Percentiles rank a stretch among this genome's conserved stretches.
Evolutionary conservation across 2,113 vertebrate genomes (phyloP).

Genomic region (Aplodontia rufa): DNA sequence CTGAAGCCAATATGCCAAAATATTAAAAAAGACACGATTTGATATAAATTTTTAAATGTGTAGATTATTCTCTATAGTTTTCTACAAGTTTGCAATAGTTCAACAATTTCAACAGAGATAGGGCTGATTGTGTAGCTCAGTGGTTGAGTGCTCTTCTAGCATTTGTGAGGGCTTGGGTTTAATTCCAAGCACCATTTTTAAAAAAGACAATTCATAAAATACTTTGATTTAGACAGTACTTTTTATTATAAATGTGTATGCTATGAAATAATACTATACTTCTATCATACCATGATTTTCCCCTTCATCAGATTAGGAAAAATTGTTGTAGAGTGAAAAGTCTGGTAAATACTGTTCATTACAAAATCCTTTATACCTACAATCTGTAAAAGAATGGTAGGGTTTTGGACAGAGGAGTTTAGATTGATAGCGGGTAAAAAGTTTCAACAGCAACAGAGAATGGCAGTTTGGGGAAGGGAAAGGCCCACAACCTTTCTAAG

Average conservation of each 20-base stretch:
- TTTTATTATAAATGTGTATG: not conserved
- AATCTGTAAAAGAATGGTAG: not conserved
- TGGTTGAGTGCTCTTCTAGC: not conserved
- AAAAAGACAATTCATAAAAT: not conserved
- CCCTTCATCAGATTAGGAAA: not conserved
- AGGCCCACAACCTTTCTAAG: not conserved
- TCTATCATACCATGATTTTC: not conserved
- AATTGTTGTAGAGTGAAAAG: not conserved
- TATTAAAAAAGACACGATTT: not conserved
- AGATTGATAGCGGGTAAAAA: not conserved
- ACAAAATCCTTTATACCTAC: not conserved
- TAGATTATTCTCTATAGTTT: not conserved
- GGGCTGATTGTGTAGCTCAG: not conserved
- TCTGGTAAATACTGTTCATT: not conserved
- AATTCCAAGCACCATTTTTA: not conserved
- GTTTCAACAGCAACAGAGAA: constrained; percentile 16
- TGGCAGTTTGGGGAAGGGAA: not conserved
- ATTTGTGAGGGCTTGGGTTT: not conserved
- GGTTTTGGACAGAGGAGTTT: not conserved
- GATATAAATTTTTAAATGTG: not conserved
- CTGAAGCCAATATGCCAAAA: not conserved
- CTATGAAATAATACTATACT: not conserved
- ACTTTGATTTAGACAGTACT: not conserved
- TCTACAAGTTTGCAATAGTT: not conserved
- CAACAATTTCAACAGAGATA: not conserved